Evolutionary conservation across 2,888 invertebrate species (phyloP).

Genomic region (Drosophila quasianomalipes): DNA sequence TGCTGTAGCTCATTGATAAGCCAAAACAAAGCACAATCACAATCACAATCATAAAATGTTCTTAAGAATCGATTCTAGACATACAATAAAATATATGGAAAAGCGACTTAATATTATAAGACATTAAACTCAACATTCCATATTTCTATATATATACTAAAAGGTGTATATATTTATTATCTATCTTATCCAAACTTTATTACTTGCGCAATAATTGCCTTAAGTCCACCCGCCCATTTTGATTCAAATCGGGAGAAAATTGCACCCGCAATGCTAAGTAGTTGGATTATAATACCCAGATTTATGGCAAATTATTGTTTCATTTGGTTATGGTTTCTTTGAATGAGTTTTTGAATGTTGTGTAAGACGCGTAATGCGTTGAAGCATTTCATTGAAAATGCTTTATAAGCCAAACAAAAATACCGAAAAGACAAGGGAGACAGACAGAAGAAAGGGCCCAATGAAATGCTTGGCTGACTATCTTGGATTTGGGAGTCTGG

Average conservation of each 20-base stretch:
- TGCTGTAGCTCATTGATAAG: background rate
- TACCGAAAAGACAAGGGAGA: constrained; percentile 16
- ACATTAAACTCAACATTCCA: background rate
- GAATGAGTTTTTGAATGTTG: constrained; percentile 36
- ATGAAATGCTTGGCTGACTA: constrained; percentile 59
- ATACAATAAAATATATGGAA: background rate
- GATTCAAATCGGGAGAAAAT: constrained; percentile 54
- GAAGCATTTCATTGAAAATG: constrained; percentile 37
- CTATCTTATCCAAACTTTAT: background rate
- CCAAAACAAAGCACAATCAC: background rate
- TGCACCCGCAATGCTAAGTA: constrained; percentile 59
- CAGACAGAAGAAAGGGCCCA: constrained; percentile 62
- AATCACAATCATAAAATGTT: background rate
- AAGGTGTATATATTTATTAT: background rate
- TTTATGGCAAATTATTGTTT: constrained; percentile 59
- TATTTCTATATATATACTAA: background rate
- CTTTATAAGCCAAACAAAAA: constrained; percentile 21
- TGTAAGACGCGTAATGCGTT: constrained; percentile 45
- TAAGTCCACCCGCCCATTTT: constrained; percentile 18
- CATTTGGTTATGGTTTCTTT: constrained; percentile 36
- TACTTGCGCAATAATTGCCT: constrained; percentile 38
- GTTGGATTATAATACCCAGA: constrained; percentile 52
- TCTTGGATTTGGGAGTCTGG: constrained; percentile 23
- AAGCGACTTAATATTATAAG: background rate
- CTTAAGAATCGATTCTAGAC: background rate